Conservation (phyloP, 2,888 invertebrate species). For the Chloroclystis v-ata region DNA sequence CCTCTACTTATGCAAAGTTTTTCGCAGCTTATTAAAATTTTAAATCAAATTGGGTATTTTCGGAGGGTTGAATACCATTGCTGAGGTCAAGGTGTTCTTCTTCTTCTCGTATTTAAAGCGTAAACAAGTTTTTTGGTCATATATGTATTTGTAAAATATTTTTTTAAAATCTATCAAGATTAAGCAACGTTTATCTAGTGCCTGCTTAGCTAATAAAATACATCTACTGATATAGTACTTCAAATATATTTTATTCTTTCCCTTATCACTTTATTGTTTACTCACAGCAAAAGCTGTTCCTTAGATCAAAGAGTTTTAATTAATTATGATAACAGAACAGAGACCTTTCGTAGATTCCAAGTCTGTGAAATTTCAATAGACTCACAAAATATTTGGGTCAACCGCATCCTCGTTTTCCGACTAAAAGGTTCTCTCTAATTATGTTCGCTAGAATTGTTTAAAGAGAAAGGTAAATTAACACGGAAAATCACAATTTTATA, state of each 20-base stretch:
- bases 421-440: slow-evolving; percentile 8
- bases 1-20: slow-evolving; percentile 10
- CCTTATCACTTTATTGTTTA: too few relatives aligned
- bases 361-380: neutral
- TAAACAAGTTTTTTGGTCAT: too few relatives aligned
- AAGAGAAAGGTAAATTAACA: slow-evolving; percentile 5
- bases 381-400: neutral
- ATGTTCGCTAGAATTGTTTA: slow-evolving; percentile 2
- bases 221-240: too few relatives aligned
- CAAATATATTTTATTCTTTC: neutral
- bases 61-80: too few relatives aligned
- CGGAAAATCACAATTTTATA: slow-evolving; percentile 1
- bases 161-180: too few relatives aligned
- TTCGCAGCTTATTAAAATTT: slow-evolving; percentile 16
- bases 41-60: neutral
- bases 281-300: neutral
- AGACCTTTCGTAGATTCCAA: neutral
- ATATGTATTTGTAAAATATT: too few relatives aligned
- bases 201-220: too few relatives aligned
- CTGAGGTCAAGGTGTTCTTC: too few relatives aligned
- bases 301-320: neutral
- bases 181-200: too few relatives aligned
- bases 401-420: neutral
- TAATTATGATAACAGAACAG: neutral
- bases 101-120: too few relatives aligned